These are phyloP conservation scores for Dendrolimus punctatus DNA, from an alignment of 1,140 invertebrate genomes.

Conservation along the genomic window DNA sequence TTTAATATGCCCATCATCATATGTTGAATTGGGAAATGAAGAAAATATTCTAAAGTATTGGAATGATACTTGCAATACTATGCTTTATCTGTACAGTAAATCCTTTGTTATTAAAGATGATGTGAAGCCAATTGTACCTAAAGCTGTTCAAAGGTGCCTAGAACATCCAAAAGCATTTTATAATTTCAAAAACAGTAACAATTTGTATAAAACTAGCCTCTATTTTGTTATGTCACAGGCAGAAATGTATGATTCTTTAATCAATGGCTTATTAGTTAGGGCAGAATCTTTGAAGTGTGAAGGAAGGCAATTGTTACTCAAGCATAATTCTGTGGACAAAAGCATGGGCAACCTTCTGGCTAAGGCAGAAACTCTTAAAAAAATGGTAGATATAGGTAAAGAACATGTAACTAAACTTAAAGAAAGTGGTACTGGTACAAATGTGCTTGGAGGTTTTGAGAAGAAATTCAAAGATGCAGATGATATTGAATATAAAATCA, in stretches of 20 bases:
- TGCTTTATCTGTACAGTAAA: slow-evolving; percentile 63
- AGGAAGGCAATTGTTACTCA: slow-evolving; percentile 51
- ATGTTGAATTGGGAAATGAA: slow-evolving; percentile 35
- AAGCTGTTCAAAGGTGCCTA: slow-evolving; percentile 54
- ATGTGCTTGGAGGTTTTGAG: slow-evolving; percentile 48
- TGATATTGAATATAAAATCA: slow-evolving; percentile 43
- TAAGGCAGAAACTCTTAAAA: slow-evolving; percentile 42
- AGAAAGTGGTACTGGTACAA: slow-evolving; percentile 35
- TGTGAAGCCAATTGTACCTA: slow-evolving; percentile 52
- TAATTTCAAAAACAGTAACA: slow-evolving; percentile 57
- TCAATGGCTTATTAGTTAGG: slow-evolving; percentile 51
- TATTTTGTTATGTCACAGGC: slow-evolving; percentile 63
- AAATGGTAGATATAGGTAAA: slow-evolving; percentile 44
- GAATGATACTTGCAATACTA: slow-evolving; percentile 41
- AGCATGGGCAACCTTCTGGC: slow-evolving; percentile 51
- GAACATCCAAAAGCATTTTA: slow-evolving; percentile 60
- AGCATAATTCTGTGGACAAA: slow-evolving; percentile 60
- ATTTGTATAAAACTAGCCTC: slow-evolving; percentile 49
- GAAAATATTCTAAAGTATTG: slow-evolving; percentile 51
- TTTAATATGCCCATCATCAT: slow-evolving; percentile 47
- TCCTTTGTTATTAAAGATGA: slow-evolving; percentile 45
- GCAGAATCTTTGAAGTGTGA: slow-evolving; percentile 56
- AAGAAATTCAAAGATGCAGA: slow-evolving; percentile 51
- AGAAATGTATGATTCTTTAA: slow-evolving; percentile 54
- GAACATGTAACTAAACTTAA: slow-evolving; percentile 43